Conservation (phyloP, 2,888 invertebrate genomes). For the Hirudinaria manillensis region DNA sequence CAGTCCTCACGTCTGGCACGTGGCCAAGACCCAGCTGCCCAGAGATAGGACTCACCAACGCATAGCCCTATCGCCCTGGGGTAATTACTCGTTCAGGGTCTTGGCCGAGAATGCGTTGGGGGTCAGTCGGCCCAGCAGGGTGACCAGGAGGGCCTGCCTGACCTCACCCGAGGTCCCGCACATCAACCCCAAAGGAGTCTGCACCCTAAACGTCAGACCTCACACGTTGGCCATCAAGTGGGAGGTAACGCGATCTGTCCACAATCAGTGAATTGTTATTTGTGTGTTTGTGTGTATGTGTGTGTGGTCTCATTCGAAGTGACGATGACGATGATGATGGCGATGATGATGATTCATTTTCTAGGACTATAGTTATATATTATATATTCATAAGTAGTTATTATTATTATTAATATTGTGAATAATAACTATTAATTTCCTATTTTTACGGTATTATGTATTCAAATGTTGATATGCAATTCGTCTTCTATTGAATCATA, state of each 20-base stretch:
- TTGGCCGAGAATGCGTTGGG: conserved; percentile 38
- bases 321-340: too few species aligned
- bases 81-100: conserved; percentile 40
- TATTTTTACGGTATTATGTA: too few species aligned
- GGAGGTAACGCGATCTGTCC: conserved; percentile 33
- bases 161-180: conserved; percentile 39
- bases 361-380: too few species aligned
- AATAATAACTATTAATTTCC: too few species aligned
- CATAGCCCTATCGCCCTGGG: conserved; percentile 41
- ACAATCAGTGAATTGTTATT: too few species aligned
- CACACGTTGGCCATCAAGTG: conserved; percentile 37
- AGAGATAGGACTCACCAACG: conserved; percentile 38
- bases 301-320: too few species aligned
- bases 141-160: conserved; percentile 32
- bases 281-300: background rate
- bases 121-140: conserved; percentile 35
- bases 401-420: too few species aligned
- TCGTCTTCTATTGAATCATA: too few species aligned
- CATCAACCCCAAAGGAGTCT: conserved; percentile 39
- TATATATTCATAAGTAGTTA: too few species aligned
- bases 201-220: conserved; percentile 39
- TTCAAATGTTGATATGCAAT: too few species aligned
- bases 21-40: conserved; percentile 36
- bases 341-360: too few species aligned
- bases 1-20: conserved; percentile 38